Conservation (phyloP, 2,113 vertebrate genomes). For the Bufo gargarizans region DNA sequence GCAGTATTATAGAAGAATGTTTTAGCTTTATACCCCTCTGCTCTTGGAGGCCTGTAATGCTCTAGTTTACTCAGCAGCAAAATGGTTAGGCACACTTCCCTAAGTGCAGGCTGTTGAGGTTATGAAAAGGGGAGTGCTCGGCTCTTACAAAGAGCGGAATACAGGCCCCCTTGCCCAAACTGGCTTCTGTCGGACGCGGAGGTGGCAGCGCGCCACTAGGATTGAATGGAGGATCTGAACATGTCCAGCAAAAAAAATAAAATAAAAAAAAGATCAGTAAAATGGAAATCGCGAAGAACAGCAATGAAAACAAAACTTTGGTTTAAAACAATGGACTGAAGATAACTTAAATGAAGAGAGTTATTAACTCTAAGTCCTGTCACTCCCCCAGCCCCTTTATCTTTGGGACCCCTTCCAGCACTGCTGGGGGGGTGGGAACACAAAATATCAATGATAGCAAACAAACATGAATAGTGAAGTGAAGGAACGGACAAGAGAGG, state of each 20-base stretch:
- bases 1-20: slow-evolving; percentile 33
- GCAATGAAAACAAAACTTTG: slow-evolving; percentile 43
- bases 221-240: slow-evolving; percentile 31
- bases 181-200: slow-evolving; percentile 40
- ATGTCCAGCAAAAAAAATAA: neutral
- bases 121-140: slow-evolving; percentile 49
- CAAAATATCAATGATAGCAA: slow-evolving; percentile 40
- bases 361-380: slow-evolving; percentile 21
- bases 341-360: slow-evolving; percentile 30
- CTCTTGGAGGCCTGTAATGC: slow-evolving; percentile 4
- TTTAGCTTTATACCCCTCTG: slow-evolving; percentile 24
- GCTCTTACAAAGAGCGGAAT: slow-evolving; percentile 59
- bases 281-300: neutral
- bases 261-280: neutral
- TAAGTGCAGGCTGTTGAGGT: slow-evolving; percentile 52
- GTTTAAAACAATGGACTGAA: slow-evolving; percentile 52
- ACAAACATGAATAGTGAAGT: slow-evolving; percentile 31
- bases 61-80: slow-evolving; percentile 21
- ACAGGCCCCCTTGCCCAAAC: slow-evolving; percentile 49
- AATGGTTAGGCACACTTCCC: slow-evolving; percentile 41
- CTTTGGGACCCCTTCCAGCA: slow-evolving; percentile 56
- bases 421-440: slow-evolving; percentile 58
- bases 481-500: neutral
- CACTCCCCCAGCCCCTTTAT: slow-evolving; percentile 53
- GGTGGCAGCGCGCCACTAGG: slow-evolving; percentile 41